Conservation (phyloP, 2,797 vertebrate species). For the Bovichtus variegatus region DNA sequence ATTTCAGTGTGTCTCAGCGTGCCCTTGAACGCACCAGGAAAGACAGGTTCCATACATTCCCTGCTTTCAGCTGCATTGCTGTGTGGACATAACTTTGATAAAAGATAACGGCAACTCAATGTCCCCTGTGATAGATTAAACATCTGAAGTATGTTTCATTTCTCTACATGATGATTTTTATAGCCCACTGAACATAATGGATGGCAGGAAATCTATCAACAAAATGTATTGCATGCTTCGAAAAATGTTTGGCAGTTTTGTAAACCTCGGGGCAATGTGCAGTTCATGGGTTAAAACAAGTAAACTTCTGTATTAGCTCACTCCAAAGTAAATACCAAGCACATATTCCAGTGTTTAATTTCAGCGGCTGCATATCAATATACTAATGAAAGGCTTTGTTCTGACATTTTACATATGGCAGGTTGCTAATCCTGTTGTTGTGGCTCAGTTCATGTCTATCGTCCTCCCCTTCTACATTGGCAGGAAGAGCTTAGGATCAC, state of each 20-base stretch:
- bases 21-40: slow-evolving; percentile 1
- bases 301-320: background rate
- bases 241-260: background rate
- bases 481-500: slow-evolving; percentile 58
- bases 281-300: slow-evolving; percentile 1
- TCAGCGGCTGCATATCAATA: slow-evolving; percentile 4
- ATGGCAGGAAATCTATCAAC: slow-evolving; percentile 7
- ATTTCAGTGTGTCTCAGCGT: background rate
- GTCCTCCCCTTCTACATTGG: slow-evolving; percentile 23
- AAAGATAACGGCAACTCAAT: background rate
- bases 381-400: slow-evolving; percentile 56
- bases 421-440: slow-evolving; percentile 59
- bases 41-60: background rate
- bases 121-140: background rate
- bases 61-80: background rate
- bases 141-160: background rate
- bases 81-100: background rate
- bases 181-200: background rate
- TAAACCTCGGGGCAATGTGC: background rate
- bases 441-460: slow-evolving; percentile 32
- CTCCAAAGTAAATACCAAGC: background rate
- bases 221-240: background rate
- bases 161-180: background rate
- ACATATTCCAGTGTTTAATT: background rate
- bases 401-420: slow-evolving; percentile 47